Percentiles rank a stretch among this genome's conserved stretches.
Conservation (phyloP, 2,797 vertebrate genomes). For the Chrysocyon brachyurus region DNA sequence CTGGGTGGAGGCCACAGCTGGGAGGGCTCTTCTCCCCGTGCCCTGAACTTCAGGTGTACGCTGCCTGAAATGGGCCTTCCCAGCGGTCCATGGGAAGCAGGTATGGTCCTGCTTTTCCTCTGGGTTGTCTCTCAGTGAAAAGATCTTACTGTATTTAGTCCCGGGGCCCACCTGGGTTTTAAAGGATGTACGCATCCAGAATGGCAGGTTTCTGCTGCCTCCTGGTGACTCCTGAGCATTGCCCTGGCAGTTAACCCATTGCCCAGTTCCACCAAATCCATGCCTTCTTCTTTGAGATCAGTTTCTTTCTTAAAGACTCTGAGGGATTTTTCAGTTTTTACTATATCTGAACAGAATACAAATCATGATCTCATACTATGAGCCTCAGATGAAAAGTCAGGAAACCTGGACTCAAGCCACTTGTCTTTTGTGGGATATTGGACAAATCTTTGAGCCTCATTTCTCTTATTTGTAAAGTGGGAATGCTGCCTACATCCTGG, state of each 20-base stretch:
- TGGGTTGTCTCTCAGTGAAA: not conserved
- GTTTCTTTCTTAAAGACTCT: conserved; percentile 33
- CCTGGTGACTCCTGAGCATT: conserved; percentile 64
- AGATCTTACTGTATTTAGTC: not conserved
- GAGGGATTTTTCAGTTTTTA: not conserved
- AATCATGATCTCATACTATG: not conserved
- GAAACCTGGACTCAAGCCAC: not conserved
- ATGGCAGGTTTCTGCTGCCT: conserved; percentile 82
- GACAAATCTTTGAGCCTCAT: not conserved
- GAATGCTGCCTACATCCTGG: not conserved
- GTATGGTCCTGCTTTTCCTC: not conserved
- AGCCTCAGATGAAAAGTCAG: not conserved
- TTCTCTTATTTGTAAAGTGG: conserved; percentile 12
- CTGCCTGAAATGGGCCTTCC: not conserved
- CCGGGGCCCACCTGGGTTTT: fast-evolving
- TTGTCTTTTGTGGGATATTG: not conserved
- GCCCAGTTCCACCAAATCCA: not conserved
- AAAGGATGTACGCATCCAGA: not conserved
- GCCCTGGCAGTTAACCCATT: not conserved
- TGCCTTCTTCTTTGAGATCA: conserved; percentile 5
- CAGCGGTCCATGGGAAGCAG: not conserved
- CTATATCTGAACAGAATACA: conserved; percentile 1
- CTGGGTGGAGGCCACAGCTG: not conserved
- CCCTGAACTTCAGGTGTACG: not conserved
- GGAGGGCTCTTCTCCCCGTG: not conserved